Percentiles rank a stretch among this genome's conserved stretches.
Conservation (phyloP, 1,140 invertebrate genomes). For the Trissolcus basalis region DNA sequence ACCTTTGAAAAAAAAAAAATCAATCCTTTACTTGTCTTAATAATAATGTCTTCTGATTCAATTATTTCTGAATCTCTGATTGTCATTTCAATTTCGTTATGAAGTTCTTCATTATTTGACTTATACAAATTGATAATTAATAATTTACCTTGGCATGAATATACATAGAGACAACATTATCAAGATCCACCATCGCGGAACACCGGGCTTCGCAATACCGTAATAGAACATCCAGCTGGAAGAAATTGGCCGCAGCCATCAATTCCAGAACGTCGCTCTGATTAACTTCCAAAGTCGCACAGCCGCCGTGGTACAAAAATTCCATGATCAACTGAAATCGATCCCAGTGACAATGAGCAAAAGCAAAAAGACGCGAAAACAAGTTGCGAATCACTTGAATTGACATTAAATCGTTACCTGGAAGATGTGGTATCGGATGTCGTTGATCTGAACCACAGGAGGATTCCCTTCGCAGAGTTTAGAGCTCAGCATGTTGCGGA, state of each 20-base stretch:
- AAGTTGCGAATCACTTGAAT: not conserved
- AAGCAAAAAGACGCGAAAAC: too few relatives aligned
- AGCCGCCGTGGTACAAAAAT: slow-evolving; percentile 92
- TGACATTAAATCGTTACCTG: slow-evolving; percentile 79
- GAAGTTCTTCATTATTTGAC: too few relatives aligned
- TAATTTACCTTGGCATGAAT: slow-evolving; percentile 91
- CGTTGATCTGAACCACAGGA: slow-evolving; percentile 93
- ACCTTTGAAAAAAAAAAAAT: slow-evolving; percentile 77
- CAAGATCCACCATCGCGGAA: slow-evolving; percentile 88
- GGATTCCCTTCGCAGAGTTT: slow-evolving; percentile 85
- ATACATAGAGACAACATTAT: slow-evolving; percentile 94
- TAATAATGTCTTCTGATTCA: too few relatives aligned
- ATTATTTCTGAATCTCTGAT: too few relatives aligned
- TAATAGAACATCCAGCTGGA: slow-evolving; percentile 90
- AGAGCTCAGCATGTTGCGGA: slow-evolving; percentile 90
- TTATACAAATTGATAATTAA: too few relatives aligned
- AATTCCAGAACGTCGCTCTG: slow-evolving; percentile 89
- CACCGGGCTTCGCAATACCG: slow-evolving; percentile 90
- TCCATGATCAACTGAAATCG: slow-evolving; percentile 90
- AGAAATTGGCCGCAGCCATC: slow-evolving; percentile 94
- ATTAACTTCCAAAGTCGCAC: slow-evolving; percentile 84
- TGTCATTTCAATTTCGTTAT: too few relatives aligned
- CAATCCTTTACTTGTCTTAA: too few relatives aligned
- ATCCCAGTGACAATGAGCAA: too few relatives aligned
- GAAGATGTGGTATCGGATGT: slow-evolving; percentile 94